These are phyloP conservation scores for Rhinopomastus cyanomelas DNA, from an alignment of 2,113 vertebrate genomes.

Conservation along the genomic window DNA sequence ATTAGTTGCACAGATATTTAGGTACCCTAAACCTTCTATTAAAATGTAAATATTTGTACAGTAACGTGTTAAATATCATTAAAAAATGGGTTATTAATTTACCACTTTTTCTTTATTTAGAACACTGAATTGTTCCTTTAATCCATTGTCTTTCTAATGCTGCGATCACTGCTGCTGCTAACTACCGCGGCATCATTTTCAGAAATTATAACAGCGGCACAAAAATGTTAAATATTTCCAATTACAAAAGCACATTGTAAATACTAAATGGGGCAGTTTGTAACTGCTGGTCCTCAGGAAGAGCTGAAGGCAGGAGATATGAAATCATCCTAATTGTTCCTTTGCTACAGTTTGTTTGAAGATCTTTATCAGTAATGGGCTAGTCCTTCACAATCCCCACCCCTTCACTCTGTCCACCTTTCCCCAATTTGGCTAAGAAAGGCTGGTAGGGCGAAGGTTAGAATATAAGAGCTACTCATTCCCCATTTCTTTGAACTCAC, in stretches of 20 bases:
- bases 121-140: slow-evolving; percentile 20
- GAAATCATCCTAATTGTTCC: background rate
- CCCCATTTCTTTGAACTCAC: background rate
- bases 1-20: slow-evolving; percentile 4
- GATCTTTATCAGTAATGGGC: background rate
- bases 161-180: background rate
- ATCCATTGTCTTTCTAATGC: background rate
- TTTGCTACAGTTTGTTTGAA: background rate
- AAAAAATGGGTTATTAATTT: slow-evolving; percentile 35
- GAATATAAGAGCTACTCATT: background rate
- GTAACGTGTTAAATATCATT: no score
- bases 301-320: background rate
- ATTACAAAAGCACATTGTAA: background rate
- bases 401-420: background rate
- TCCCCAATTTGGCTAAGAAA: background rate
- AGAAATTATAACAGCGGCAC: slow-evolving; percentile 50
- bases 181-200: background rate
- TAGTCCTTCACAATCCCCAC: background rate
- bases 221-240: slow-evolving; percentile 32
- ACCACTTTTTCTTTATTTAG: slow-evolving; percentile 4
- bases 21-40: background rate
- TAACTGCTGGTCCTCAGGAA: background rate
- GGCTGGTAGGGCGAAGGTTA: background rate
- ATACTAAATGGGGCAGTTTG: background rate
- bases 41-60: slow-evolving; percentile 32